Evolutionary conservation across 2,113 vertebrate species (phyloP), one percentile per base, ranked within the genome.

Genomic region (Clinocottus analis): DNA sequence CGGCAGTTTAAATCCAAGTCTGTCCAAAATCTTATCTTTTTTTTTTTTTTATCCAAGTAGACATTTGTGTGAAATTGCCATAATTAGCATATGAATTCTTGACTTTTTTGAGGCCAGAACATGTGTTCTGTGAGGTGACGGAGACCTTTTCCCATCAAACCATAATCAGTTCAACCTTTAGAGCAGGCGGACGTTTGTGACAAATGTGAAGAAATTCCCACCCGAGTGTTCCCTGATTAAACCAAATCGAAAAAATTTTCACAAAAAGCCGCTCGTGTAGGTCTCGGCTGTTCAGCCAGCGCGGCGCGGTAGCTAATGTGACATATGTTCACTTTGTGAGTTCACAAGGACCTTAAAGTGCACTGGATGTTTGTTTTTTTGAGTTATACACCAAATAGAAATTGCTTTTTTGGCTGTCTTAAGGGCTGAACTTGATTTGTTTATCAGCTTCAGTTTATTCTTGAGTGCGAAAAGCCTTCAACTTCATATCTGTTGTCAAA

Each of bases 371-470:
- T 87, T 55, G 31, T 21, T 63, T 74, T 72, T 53, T n/a, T n/a
- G n/a, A n/a, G 25, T 63, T 39, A 83, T 66, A 43, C 65, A 49
- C 77, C 64, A 77, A 76, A 82, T 71, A 62, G 62, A 78, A 89
- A 84, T 77, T 17, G 79, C 79, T 66, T 79, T 73, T 35, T 29
- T 5, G 45, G 45, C 45, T 16, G 65, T 68, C 65, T 35, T 68
- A 51, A 59, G 79, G 79, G 60, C 85, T 79, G 56, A 80, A 68
- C 39, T 77, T 85, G 71, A 85, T 84, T 85, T 89, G 72, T 69
- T 84, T 85, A 86, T 90, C 80, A 1, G 69, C 75, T 83, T 77
- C 49, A 35, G 77, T 77, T 67, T 68, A 82, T 79, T 84, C 82
- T 76, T 37, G 68, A 85, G 77, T 81, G 58, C 51, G 75, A 83